Percentiles rank a stretch among this genome's conserved stretches.
phyloP scores from a whole-genome alignment of 2,113 vertebrate genomes.

The Gallinago paraguaiae region DNA sequence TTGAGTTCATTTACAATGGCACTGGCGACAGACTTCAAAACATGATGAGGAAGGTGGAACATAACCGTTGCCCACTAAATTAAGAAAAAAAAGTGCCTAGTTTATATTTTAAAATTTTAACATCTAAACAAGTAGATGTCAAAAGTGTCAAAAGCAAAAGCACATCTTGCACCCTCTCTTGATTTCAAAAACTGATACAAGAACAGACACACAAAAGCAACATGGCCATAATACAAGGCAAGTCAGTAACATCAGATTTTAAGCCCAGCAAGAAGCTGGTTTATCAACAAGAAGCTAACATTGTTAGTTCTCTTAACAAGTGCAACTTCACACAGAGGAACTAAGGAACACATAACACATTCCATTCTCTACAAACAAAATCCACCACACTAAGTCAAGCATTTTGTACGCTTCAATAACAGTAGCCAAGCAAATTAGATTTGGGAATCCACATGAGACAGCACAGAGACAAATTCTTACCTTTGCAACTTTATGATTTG shows the following conservation, averaged over 20 bases:
- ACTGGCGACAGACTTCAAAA: constrained; percentile 92
- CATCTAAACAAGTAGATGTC: not conserved
- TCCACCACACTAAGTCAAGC: not conserved
- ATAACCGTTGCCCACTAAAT: constrained; percentile 96
- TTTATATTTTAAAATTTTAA: not conserved
- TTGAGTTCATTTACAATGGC: constrained; percentile 98
- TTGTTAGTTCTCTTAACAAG: not conserved
- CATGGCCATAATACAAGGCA: accelerated
- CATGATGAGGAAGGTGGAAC: constrained; percentile 97
- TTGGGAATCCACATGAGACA: not conserved
- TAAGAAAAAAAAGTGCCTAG: not conserved
- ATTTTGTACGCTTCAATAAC: not conserved
- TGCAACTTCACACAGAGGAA: not conserved
- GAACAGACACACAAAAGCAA: not conserved
- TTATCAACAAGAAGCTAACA: not conserved
- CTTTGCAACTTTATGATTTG: constrained; percentile 99
- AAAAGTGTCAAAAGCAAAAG: not conserved
- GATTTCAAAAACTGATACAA: not conserved
- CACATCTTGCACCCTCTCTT: not conserved
- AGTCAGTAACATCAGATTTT: not conserved
- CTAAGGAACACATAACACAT: not conserved
- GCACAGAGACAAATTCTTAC: constrained; percentile 71
- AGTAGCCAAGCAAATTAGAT: not conserved
- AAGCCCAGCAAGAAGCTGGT: not conserved
- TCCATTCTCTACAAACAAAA: not conserved